These are phyloP conservation scores for Malurus elegans DNA, from an alignment of 2,113 vertebrate species.

Conservation along the genomic window DNA sequence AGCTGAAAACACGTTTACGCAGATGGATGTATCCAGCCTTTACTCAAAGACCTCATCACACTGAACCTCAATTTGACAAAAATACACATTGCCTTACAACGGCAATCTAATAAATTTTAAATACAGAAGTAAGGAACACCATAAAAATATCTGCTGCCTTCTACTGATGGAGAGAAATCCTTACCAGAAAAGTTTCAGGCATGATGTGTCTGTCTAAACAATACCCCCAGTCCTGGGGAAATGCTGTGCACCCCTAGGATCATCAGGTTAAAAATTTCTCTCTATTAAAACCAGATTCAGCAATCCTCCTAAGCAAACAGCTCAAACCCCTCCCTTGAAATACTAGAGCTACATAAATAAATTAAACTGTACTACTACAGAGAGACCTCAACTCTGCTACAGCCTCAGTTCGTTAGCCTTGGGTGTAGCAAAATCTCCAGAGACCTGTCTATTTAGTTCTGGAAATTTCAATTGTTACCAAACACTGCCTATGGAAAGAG, in stretches of 20 bases:
- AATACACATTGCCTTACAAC: background rate
- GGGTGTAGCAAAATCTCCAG: background rate
- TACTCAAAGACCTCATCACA: background rate
- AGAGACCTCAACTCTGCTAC: background rate
- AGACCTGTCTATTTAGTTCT: background rate
- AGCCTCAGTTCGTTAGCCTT: background rate
- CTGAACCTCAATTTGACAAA: background rate
- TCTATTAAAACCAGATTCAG: conserved; percentile 1
- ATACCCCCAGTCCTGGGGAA: background rate
- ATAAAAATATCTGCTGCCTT: background rate
- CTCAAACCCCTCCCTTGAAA: background rate
- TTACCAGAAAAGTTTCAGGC: background rate
- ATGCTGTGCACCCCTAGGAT: background rate
- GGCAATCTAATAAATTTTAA: background rate
- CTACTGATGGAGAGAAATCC: background rate
- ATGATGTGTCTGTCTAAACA: background rate
- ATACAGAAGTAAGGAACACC: background rate
- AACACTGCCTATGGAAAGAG: background rate
- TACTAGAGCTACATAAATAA: background rate
- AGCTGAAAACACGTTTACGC: background rate
- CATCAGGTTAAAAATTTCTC: background rate
- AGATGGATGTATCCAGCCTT: background rate
- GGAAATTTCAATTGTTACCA: background rate
- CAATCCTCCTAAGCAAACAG: background rate
- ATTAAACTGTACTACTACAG: background rate